These are phyloP conservation scores for Bombycilla garrulus DNA, from an alignment of 2,113 vertebrate genomes.

Conservation along the genomic window DNA sequence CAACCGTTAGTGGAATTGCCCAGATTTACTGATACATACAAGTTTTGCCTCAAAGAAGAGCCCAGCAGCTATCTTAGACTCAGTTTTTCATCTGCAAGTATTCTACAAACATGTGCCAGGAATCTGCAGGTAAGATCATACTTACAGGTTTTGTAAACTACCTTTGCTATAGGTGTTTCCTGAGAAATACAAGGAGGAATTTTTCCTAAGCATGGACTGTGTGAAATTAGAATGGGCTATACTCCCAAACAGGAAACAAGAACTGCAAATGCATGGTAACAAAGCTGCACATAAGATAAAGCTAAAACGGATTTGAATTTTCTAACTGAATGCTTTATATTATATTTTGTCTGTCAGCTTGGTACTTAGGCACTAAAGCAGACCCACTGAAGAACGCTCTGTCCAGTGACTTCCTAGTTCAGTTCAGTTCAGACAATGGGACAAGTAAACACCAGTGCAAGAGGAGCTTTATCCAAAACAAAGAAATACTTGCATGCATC, in stretches of 20 bases:
- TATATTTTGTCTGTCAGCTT: not conserved
- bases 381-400: not conserved
- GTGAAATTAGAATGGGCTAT: not conserved
- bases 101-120: not conserved
- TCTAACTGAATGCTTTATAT: not conserved
- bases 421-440: not conserved
- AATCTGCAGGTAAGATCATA: not conserved
- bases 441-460: not conserved
- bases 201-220: not conserved
- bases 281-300: not conserved
- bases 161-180: not conserved
- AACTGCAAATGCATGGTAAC: not conserved
- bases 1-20: not conserved
- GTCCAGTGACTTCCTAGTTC: accelerated
- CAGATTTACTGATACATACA: not conserved
- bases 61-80: not conserved
- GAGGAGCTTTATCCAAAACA: not conserved
- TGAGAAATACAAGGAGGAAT: not conserved
- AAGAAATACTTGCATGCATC: not conserved
- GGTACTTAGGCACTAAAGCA: not conserved
- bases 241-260: not conserved
- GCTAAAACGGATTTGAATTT: not conserved
- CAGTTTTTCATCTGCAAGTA: not conserved
- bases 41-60: not conserved
- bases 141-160: not conserved